These are phyloP conservation scores for Hippocampus abdominalis DNA, from an alignment of 2,113 vertebrate species.

Conservation along the genomic window DNA sequence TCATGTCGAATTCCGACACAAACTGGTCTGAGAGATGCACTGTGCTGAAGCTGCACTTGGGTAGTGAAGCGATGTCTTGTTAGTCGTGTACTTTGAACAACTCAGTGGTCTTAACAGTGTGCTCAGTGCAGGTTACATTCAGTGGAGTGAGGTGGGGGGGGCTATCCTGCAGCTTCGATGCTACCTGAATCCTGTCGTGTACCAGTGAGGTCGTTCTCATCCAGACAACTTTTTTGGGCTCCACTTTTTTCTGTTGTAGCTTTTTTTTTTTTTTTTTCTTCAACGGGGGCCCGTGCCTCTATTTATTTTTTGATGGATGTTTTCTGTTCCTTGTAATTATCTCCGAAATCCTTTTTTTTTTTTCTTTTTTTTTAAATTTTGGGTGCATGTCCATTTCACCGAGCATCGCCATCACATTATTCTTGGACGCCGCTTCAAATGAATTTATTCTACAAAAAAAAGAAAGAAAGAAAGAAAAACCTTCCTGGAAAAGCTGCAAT, in stretches of 20 bases:
- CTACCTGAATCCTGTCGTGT: conserved; percentile 72
- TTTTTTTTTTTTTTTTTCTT: conserved; percentile 60
- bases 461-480: not conserved
- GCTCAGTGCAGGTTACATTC: not conserved
- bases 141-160: conserved; percentile 3
- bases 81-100: too few species aligned
- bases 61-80: not conserved
- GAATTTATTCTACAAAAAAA: conserved; percentile 34
- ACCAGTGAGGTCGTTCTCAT: conserved; percentile 68
- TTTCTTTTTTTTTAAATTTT: conserved; percentile 38
- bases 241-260: conserved; percentile 75
- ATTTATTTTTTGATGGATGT: conserved; percentile 38
- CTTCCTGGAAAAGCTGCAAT: conserved; percentile 43
- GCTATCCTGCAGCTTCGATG: conserved; percentile 82
- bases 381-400: conserved; percentile 84
- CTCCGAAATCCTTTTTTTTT: conserved; percentile 45
- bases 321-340: conserved; percentile 46
- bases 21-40: not conserved
- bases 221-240: conserved; percentile 47
- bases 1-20: conserved; percentile 42
- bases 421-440: conserved; percentile 39
- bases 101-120: not conserved
- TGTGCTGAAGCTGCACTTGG: not conserved
- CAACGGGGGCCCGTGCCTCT: conserved; percentile 62
- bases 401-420: conserved; percentile 68